A percentile compares a stretch with the other conserved stretches of the same genome.
Conservation (phyloP, 2,888 invertebrate genomes). For the Nymphalis urticae region DNA sequence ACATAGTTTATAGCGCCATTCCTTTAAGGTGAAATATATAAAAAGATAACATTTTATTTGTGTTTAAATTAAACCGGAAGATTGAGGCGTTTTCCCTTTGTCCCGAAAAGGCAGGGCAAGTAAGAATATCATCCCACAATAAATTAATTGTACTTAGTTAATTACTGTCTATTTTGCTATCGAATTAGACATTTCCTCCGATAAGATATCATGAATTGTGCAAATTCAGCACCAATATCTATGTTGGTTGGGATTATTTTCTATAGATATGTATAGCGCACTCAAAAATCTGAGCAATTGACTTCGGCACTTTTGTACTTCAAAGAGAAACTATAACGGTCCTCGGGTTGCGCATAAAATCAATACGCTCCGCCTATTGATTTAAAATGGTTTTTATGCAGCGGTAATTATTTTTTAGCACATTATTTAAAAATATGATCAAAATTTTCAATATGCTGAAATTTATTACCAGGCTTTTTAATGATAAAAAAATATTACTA, state of each 20-base stretch:
- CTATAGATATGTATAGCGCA: too few species aligned
- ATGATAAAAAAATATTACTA: too few species aligned
- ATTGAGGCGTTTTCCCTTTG: neutral
- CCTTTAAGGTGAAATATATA: neutral
- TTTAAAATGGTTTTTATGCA: neutral
- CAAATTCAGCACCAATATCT: too few species aligned
- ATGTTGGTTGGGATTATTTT: too few species aligned
- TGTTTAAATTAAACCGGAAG: neutral
- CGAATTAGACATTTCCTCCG: too few species aligned
- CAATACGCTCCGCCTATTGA: neutral
- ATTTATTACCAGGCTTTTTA: too few species aligned
- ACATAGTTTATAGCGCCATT: conserved; percentile 11
- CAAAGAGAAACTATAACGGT: neutral
- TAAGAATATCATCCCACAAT: too few species aligned
- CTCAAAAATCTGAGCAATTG: too few species aligned
- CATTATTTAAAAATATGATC: neutral
- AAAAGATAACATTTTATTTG: neutral
- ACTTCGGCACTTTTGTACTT: neutral
- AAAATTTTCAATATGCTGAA: neutral
- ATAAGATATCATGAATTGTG: too few species aligned
- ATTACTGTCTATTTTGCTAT: too few species aligned
- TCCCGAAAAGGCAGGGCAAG: too few species aligned
- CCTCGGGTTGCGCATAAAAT: neutral
- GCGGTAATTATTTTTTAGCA: neutral
- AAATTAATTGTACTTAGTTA: too few species aligned